Evolutionary conservation across 2,888 invertebrate species (phyloP).

Genomic region (Antheraea yamamai): DNA sequence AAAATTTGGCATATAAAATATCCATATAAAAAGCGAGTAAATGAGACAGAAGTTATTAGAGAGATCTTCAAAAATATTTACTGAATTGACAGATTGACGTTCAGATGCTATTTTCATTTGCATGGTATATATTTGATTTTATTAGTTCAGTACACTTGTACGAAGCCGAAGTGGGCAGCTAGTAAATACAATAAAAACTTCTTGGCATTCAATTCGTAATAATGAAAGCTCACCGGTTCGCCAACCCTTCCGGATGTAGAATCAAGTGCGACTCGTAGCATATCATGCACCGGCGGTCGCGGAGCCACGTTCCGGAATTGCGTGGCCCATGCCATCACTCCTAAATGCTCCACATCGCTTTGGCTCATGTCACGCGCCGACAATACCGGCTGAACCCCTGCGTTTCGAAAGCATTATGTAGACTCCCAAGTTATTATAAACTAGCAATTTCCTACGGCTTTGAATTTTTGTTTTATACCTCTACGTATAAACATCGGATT

Average conservation of each 20-base stretch:
- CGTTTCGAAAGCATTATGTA: not conserved
- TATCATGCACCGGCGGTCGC: conserved; percentile 90
- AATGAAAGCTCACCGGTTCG: conserved; percentile 86
- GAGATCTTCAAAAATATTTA: too few relatives aligned
- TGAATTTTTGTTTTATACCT: too few relatives aligned
- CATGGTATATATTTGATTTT: too few relatives aligned
- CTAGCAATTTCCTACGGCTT: too few relatives aligned
- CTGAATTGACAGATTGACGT: too few relatives aligned
- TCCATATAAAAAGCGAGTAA: too few relatives aligned
- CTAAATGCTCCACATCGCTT: conserved; percentile 96
- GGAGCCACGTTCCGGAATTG: conserved; percentile 95
- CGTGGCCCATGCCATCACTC: conserved; percentile 98
- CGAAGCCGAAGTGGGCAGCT: too few relatives aligned
- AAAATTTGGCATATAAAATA: too few relatives aligned
- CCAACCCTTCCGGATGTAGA: conserved; percentile 93
- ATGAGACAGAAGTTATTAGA: too few relatives aligned
- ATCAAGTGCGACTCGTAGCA: conserved; percentile 90
- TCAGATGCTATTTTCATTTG: too few relatives aligned
- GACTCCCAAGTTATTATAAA: not conserved
- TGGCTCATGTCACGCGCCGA: conserved; percentile 97
- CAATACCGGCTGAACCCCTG: conserved; percentile 93
- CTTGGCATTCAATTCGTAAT: not conserved
- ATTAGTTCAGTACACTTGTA: too few relatives aligned
- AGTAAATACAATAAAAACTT: not conserved
- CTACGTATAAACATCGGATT: too few relatives aligned